Base-by-base conservation (phyloP, 2,888 invertebrate genomes). In the Himalopsyche japonica region DNA sequence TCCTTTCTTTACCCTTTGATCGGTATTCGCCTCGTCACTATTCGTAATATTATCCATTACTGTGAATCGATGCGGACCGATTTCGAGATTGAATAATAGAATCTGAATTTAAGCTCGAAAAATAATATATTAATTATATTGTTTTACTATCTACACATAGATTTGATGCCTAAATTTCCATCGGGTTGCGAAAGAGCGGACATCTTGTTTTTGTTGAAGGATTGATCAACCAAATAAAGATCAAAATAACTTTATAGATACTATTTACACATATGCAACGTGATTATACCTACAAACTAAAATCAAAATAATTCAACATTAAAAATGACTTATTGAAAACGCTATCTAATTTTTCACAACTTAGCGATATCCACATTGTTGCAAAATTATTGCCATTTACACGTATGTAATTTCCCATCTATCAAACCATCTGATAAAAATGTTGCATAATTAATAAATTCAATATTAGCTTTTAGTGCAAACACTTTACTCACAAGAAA, bases 331-430 rank as follows among this genome's bases (percentile, higher is more conserved):
- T 82, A 47, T 78, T 20, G 57, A 85, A 80, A 76, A 30, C 47
- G 78, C 82, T 82, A 82, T 79, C 82, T 80, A 85, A 79, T 48
- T 81, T 83, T 76, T 81, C 83, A 79, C 64, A 85, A 85, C 83
- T 85, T 85, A 81, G 83, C 83, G 81, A 83, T 82, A 81, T 83
- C 80, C 85, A 85, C 85, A 85, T 85, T 83, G 49, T 85, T 79
- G 49, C 37, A 80, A 83, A 80, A 80, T 83, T 83, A 43, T 83
- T 83, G 83, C 83, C 83, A 80, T 80, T 30, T 18, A 48, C 43
- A 10, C 34, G 18, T 15, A 24, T 32, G 30, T 76, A 34, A 18
- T 64, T 82, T 82, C 79, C 82, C 82, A 43, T 7, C 43, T 43
- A 43, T 43, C 43, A 70, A 70, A 70, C 27, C 70, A 70, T 70